Evolutionary conservation across 2,888 invertebrate species (phyloP).

Genomic region (Nasonovia ribisnigri): DNA sequence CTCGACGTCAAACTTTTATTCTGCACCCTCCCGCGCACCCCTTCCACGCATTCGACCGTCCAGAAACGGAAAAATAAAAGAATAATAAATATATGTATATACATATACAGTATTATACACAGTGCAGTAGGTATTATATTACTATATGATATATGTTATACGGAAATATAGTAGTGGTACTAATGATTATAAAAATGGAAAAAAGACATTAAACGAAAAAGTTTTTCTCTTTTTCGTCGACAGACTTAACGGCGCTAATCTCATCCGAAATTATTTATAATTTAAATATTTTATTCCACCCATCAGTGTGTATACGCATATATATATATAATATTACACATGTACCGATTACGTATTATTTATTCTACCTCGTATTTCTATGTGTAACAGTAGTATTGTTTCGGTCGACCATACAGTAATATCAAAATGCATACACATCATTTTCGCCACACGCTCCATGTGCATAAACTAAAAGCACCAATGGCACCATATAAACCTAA

Average conservation of each 20-base stretch:
- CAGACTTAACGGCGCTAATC: slow-evolving; percentile 18
- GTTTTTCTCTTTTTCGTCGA: neutral
- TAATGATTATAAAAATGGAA: neutral
- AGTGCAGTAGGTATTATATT: neutral
- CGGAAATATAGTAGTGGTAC: neutral
- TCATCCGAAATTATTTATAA: slow-evolving; percentile 8
- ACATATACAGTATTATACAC: neutral
- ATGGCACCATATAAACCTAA: neutral
- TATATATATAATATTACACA: neutral
- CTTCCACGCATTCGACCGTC: neutral
- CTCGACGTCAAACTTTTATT: slow-evolving; percentile 11
- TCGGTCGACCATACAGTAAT: neutral
- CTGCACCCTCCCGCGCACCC: neutral
- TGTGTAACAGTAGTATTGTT: neutral
- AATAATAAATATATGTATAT: slow-evolving; percentile 31
- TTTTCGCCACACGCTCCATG: neutral
- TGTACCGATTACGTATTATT: neutral
- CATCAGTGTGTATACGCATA: neutral
- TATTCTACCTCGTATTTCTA: neutral
- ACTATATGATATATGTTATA: neutral
- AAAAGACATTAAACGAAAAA: slow-evolving; percentile 14
- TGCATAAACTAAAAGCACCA: neutral
- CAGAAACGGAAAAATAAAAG: slow-evolving; percentile 29
- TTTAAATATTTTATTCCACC: slow-evolving; percentile 15
- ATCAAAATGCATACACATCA: neutral